phyloP scores from a whole-genome alignment of 2,797 vertebrate species.

The Numenius phaeopus region DNA sequence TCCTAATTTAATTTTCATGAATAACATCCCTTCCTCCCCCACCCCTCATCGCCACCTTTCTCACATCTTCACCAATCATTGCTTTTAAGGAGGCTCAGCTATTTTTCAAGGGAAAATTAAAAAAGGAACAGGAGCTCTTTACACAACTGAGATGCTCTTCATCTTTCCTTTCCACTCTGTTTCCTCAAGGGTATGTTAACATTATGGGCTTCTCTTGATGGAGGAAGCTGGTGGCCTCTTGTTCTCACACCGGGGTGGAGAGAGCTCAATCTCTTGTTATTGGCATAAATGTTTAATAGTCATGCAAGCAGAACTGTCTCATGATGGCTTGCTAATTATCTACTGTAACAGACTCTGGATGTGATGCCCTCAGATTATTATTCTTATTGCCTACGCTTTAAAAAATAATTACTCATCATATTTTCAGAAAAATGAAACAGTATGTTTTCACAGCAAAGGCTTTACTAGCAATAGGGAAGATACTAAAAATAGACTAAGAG shows the following conservation, averaged over 20 bases:
- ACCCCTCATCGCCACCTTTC: not conserved
- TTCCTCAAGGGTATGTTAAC: not conserved
- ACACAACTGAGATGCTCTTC: not conserved
- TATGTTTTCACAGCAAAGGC: not conserved
- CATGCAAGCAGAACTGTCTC: conserved; percentile 4
- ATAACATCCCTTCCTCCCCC: not conserved
- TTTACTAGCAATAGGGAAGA: not conserved
- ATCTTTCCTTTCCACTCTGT: not conserved
- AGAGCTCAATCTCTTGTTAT: not conserved
- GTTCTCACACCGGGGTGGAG: not conserved
- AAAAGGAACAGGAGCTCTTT: not conserved
- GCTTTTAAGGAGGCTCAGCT: not conserved
- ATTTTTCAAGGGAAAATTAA: not conserved
- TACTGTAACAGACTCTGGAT: not conserved
- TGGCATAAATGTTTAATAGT: conserved; percentile 42
- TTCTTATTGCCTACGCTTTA: not conserved
- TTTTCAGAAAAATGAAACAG: conserved; percentile 7
- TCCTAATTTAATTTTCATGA: not conserved
- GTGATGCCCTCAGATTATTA: not conserved
- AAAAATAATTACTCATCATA: conserved; percentile 20
- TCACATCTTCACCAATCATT: not conserved
- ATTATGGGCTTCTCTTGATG: not conserved
- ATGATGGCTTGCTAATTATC: conserved; percentile 28
- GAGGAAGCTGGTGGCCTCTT: not conserved
- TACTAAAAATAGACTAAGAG: conserved; percentile 18